These are phyloP conservation scores for Amphipyra berbera DNA, from an alignment of 2,888 invertebrate species.

Conservation along the genomic window DNA sequence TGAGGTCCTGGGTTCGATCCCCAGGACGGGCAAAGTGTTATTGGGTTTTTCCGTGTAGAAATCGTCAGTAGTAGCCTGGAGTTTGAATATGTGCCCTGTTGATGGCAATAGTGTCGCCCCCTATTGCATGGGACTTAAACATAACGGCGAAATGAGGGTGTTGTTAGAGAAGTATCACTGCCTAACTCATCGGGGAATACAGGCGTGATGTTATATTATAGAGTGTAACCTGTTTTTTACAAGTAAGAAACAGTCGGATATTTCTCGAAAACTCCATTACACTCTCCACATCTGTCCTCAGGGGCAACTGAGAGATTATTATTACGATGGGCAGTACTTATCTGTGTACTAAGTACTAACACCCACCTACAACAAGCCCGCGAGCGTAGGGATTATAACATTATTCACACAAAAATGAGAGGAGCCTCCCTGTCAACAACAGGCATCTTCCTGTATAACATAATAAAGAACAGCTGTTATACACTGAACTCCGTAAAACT, in stretches of 20 bases:
- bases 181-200: no score
- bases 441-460: not conserved
- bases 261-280: slow-evolving; percentile 5
- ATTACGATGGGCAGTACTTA: slow-evolving; percentile 13
- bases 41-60: no score
- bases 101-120: no score
- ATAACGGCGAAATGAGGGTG: no score
- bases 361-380: slow-evolving; percentile 20
- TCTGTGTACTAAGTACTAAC: slow-evolving; percentile 11
- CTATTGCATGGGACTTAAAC: no score
- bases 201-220: no score
- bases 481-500: not conserved
- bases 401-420: slow-evolving; percentile 26
- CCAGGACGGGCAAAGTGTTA: no score
- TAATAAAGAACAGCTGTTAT: slow-evolving; percentile 11
- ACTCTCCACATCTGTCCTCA: slow-evolving; percentile 13
- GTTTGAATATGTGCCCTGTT: no score
- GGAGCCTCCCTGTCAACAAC: slow-evolving; percentile 14
- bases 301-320: slow-evolving; percentile 20
- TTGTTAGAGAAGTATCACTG: no score
- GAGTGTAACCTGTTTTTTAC: not conserved
- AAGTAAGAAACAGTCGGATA: not conserved
- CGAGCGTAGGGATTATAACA: slow-evolving; percentile 19
- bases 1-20: no score
- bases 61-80: no score